Evolutionary conservation across 2,888 invertebrate species (phyloP), one percentile per base, ranked within the genome.

Genomic region (Elmis aenea): DNA sequence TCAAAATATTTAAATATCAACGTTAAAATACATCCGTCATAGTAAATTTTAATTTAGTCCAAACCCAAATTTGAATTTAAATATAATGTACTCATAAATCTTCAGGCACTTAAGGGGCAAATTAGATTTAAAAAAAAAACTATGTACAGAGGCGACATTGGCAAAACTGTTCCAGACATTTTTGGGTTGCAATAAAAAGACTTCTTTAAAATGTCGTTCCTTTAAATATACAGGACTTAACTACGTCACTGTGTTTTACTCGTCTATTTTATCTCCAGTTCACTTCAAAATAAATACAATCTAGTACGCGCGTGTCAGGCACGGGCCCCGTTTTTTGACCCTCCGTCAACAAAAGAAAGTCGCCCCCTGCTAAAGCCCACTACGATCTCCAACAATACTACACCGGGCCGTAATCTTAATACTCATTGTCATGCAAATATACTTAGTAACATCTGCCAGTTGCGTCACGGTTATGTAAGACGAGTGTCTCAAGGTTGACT

Each of bases 371-470:
- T 47, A 46, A 45, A 44, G 50, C 48, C 46, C 49, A 54, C 55
- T 55, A 55, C 54, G 50, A 57, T 50, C 48, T 50, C 48, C 52
- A 51, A 55, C 52, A 51, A 56, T 58, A 55, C 56, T 51, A 59
- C 64, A 66, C 64, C 63, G 64, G 64, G 59, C 61, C 54, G 59
- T 61, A 63, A 66, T 67, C 66, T 66, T 66, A 65, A 67, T 66
- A 54, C 61, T 58, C 50, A 64, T 67, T 67, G 60, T 67, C 57
- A 67, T 66, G 67, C 53, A 60, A 66, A 67, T 65, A 51, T 29
- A 37, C 45, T 41, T 50, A 52, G 13, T 52, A 58, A 62, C 63
- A 64, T 64, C 64, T 64, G 64, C 58, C 63, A 49, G 47, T 41
- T 42, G 35, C 45, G 45, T 39, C 38, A 37, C 26, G n/a, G n/a